phyloP scores from a whole-genome alignment of 2,888 invertebrate species.

The Drosophila putrida region DNA sequence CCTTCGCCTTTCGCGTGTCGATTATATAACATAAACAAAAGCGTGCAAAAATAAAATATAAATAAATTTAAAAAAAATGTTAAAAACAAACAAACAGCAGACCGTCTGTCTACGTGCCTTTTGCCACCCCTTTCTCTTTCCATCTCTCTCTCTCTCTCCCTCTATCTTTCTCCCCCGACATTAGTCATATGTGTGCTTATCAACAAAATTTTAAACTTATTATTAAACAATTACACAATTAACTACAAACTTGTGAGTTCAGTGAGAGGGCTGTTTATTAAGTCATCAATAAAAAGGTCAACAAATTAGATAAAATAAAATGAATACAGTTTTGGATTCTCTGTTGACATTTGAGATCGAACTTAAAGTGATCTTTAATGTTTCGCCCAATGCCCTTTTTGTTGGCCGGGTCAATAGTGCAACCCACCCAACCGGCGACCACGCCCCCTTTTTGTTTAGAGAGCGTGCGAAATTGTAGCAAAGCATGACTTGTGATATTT shows the following conservation, averaged over 20 bases:
- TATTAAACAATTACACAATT: constrained; percentile 69
- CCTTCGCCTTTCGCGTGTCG: constrained; percentile 33
- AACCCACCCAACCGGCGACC: background rate
- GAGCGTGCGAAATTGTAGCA: constrained; percentile 55
- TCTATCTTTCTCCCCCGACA: background rate
- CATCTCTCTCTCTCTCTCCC: background rate
- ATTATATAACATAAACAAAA: constrained; percentile 73
- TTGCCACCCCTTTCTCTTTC: constrained; percentile 6
- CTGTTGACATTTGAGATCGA: constrained; percentile 10
- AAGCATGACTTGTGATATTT: constrained; percentile 16
- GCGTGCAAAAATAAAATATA: constrained; percentile 14
- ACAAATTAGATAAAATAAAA: background rate
- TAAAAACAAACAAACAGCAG: constrained; percentile 38
- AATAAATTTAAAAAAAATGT: constrained; percentile 7
- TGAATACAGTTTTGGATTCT: background rate
- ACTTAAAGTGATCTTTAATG: constrained; percentile 6
- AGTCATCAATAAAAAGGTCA: constrained; percentile 9
- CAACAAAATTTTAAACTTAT: constrained; percentile 61
- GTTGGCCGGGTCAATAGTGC: constrained; percentile 18
- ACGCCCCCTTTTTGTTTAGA: constrained; percentile 30
- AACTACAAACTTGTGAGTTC: constrained; percentile 24
- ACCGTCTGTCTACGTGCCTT: constrained; percentile 63
- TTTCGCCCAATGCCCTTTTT: constrained; percentile 19
- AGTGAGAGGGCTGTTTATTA: constrained; percentile 12
- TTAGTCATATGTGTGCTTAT: constrained; percentile 67